Conservation (phyloP, 1,140 invertebrate genomes). For the Macrobrachium nipponense region DNA sequence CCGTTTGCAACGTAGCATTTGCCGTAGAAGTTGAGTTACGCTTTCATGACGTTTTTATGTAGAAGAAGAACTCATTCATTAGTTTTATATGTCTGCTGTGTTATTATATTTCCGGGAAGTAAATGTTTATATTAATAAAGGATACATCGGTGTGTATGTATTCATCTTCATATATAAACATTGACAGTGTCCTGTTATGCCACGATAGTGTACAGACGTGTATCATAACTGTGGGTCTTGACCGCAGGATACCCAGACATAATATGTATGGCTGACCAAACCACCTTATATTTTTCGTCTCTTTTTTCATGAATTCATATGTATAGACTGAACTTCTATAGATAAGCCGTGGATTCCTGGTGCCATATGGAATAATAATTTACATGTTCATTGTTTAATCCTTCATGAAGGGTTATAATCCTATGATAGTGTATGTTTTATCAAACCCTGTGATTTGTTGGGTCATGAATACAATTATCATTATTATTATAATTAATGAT, state of each 20-base stretch:
- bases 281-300: too few species aligned
- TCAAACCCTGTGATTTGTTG: conserved; percentile 20
- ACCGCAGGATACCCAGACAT: neutral
- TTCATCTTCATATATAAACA: conserved; percentile 22
- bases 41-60: conserved; percentile 7
- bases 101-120: conserved; percentile 2
- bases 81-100: conserved; percentile 18
- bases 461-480: conserved; percentile 1
- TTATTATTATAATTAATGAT: conserved; percentile 4
- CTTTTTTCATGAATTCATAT: conserved; percentile 18
- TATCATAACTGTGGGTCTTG: neutral
- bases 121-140: conserved; percentile 15
- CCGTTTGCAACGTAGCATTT: conserved; percentile 18
- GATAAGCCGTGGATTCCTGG: conserved; percentile 20
- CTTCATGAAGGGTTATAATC: conserved; percentile 14
- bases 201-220: conserved; percentile 7
- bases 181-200: conserved; percentile 19
- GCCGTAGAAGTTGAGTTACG: conserved; percentile 9
- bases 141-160: conserved; percentile 10
- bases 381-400: conserved; percentile 23
- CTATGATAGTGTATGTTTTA: conserved; percentile 25
- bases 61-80: conserved; percentile 15
- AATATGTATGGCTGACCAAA: conserved; percentile 16
- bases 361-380: conserved; percentile 23
- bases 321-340: conserved; percentile 2